Evolutionary conservation across 2,888 invertebrate species (phyloP), one percentile per base, ranked within the genome.

Genomic region (Xestoiulus laeticollis): DNA sequence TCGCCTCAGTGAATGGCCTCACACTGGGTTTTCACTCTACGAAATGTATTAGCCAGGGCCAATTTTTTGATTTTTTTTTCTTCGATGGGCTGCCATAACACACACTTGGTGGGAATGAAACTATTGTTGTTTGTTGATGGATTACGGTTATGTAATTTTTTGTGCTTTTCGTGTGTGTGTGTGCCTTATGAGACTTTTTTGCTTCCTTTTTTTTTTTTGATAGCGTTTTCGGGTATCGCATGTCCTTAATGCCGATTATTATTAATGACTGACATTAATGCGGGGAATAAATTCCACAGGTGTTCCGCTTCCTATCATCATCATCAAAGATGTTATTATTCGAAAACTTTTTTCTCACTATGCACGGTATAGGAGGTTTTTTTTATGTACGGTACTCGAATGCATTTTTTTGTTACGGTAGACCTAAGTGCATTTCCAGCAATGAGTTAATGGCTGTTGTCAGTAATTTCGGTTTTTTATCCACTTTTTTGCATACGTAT

Each of bases 181-280:
- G 78, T 78, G 78, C 78, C 78, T 78, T 78, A 78, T 78, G 78
- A 78, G 78, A 78, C 78, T 78, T 78, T 48, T 78, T 68, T 68
- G 68, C 38, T 38, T 38, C 38, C 38, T 68, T 68, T 22, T 8
- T 68, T n/a, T n/a, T 48, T 68, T 78, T 30, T 30, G 78, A 14
- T 78, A 32, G 78, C 78, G 78, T 78, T 78, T 48, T 78, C 16
- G 78, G 78, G 78, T 78, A 78, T 78, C 78, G 78, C 78, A 78
- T 78, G 78, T 78, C 78, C 78, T 26, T 38, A 33, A 48, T 38
- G 85, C 26, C 44, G 85, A 85, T 85, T 85, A 85, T 85, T 85
- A 85, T 85, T 85, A 85, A 85, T 85, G 38, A 85, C 85, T 85
- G 85, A 85, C 85, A 44, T 85, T 85, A 85, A 85, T 85, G 85